Evolutionary conservation across 2,888 invertebrate genomes (phyloP).

Genomic region (Gymnocheta viridis): DNA sequence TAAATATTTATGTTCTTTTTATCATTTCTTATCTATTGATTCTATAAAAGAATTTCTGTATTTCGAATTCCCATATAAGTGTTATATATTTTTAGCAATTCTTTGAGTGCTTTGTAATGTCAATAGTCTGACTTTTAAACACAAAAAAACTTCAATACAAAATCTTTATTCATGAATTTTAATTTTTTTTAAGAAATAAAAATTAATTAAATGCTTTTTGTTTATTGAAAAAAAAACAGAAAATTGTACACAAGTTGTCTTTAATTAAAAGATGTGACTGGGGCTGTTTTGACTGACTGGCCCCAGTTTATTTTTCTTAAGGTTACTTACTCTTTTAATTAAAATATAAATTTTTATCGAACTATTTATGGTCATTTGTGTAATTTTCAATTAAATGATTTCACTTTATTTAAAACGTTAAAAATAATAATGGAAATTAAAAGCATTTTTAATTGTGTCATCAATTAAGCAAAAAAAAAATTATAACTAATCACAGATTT

Average conservation of each 20-base stretch:
- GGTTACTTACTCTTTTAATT: slow-evolving; percentile 52
- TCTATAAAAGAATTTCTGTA: slow-evolving; percentile 3
- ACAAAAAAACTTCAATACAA: not conserved
- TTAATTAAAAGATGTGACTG: slow-evolving; percentile 51
- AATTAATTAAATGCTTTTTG: slow-evolving; percentile 46
- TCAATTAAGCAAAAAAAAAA: slow-evolving; percentile 49
- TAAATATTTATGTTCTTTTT: slow-evolving; percentile 38
- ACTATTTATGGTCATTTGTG: slow-evolving; percentile 56
- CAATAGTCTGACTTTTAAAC: slow-evolving; percentile 10
- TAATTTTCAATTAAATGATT: slow-evolving; percentile 55
- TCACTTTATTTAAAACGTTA: slow-evolving; percentile 5
- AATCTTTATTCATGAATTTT: slow-evolving; percentile 34
- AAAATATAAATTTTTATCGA: slow-evolving; percentile 65
- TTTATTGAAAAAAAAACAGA: slow-evolving; percentile 20
- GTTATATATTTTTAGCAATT: slow-evolving; percentile 26
- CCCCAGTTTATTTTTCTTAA: slow-evolving; percentile 17
- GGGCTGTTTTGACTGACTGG: not conserved
- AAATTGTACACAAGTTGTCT: slow-evolving; percentile 22
- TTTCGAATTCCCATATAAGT: slow-evolving; percentile 19
- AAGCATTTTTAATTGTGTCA: slow-evolving; percentile 57
- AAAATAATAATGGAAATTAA: slow-evolving; percentile 15
- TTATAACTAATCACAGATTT: not conserved
- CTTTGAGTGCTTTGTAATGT: slow-evolving; percentile 42
- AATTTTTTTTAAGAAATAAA: slow-evolving; percentile 25
- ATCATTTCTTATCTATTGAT: slow-evolving; percentile 50